These are phyloP conservation scores for Ophion slaviceki DNA, from an alignment of 2,888 invertebrate genomes.

Conservation along the genomic window DNA sequence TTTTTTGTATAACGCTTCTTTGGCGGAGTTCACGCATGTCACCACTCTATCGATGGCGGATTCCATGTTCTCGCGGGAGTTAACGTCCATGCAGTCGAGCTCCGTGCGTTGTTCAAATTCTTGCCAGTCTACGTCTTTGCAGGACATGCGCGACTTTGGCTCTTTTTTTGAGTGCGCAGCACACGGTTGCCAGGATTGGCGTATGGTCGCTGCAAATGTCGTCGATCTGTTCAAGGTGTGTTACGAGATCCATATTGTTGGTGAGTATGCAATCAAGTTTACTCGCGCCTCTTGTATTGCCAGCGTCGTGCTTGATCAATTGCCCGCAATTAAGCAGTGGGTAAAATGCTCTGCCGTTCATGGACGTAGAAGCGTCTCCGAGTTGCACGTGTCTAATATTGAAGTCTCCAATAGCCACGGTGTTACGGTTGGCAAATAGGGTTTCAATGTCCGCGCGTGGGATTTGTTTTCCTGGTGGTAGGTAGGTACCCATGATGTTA, in stretches of 20 bases:
- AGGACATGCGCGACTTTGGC: no score
- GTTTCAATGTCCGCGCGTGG: not conserved
- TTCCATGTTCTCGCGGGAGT: not conserved
- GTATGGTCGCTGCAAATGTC: not conserved
- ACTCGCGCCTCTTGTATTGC: not conserved
- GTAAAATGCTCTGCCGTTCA: conserved; percentile 1
- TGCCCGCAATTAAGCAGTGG: conserved; percentile 4
- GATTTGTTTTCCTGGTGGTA: no score
- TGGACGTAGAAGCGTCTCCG: conserved; percentile 1
- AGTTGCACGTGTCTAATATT: conserved; percentile 1
- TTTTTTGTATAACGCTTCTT: conserved; percentile 3
- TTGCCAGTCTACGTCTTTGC: no score
- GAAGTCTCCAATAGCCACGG: conserved; percentile 10
- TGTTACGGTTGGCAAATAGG: conserved; percentile 2
- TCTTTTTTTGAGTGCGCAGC: no score
- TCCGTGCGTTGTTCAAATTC: not conserved
- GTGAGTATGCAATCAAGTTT: conserved; percentile 3
- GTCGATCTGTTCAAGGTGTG: conserved; percentile 7
- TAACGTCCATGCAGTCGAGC: not conserved
- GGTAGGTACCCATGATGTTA: no score
- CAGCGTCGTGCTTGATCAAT: conserved; percentile 1
- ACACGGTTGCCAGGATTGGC: no score
- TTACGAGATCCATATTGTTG: not conserved
- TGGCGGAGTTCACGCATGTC: conserved; percentile 5
- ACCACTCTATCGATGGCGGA: conserved; percentile 2